Base-by-base conservation (phyloP, 2,113 vertebrate species). In the Typhlomys cinereus region DNA sequence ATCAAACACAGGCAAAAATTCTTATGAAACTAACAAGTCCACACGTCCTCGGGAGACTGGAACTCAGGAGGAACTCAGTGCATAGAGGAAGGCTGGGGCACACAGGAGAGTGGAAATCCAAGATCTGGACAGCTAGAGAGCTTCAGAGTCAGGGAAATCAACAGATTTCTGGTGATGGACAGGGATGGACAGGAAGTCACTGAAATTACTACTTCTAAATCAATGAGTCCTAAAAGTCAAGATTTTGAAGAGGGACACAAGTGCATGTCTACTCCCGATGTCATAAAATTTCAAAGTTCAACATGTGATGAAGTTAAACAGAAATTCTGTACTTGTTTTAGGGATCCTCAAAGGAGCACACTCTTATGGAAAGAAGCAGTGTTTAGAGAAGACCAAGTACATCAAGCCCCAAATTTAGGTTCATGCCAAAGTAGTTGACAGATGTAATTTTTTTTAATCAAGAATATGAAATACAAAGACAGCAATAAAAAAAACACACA, bases 351-450 rank as follows among this genome's bases (percentile, higher is more conserved):
- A 44, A 89, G 9, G 31, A 73, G 4, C 1, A 89, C 41, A 36
- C 0, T 1, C 14, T 34, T n/a, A 34, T 15, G 5, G 31, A 34
- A 13, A 85, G 21, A 66, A 59, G 1, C 7, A 67, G 29, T 62
- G 5, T 84, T 31, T 57, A 9, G 41, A 20, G 36, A 48, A 46
- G 7, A 57, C 36, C 50, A 41, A 15, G 1, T n/a, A 57, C 36
- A 14, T 15, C 36, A 8, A 89, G 0, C 4, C 4, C 14, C 0
- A 1, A n/a, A n/a, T n/a, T n/a, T n/a, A n/a, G n/a, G n/a, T n/a
- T n/a, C n/a, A n/a, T n/a, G n/a, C n/a, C n/a, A n/a, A n/a, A n/a
- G n/a, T n/a, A n/a, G n/a, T n/a, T n/a, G n/a, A n/a, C n/a, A n/a
- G n/a, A n/a, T n/a, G n/a, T n/a, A n/a, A n/a, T n/a, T n/a, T n/a